phyloP scores from a whole-genome alignment of 64 coral and sea anemone species.

The Dendrophyllia cribrosa region DNA sequence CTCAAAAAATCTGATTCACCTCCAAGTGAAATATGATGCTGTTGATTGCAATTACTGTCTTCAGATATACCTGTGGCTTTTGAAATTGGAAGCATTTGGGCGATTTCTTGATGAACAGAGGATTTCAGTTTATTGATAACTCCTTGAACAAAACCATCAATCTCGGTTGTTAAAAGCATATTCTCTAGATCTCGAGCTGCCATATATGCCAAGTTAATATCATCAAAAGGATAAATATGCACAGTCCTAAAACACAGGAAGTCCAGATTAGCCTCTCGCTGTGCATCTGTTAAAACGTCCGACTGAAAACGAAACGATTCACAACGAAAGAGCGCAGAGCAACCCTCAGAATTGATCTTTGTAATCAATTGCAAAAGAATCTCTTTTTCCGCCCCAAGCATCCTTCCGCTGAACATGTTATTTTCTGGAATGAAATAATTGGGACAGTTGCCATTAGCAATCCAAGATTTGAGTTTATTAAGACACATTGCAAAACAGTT shows the following conservation, averaged over 20 bases:
- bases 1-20: background rate
- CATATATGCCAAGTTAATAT: background rate
- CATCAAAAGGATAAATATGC: constrained; percentile 51
- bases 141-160: background rate
- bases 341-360: constrained; percentile 20
- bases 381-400: background rate
- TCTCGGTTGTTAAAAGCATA: background rate
- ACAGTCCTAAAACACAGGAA: constrained; percentile 22
- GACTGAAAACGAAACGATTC: background rate
- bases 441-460: constrained; percentile 10
- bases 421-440: constrained; percentile 30
- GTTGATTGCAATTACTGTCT: background rate
- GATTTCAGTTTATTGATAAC: constrained; percentile 30
- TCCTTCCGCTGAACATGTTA: constrained; percentile 42
- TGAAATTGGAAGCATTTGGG: background rate
- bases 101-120: constrained; percentile 20
- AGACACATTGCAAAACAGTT: constrained; percentile 20
- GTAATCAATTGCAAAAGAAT: background rate
- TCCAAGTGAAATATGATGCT: background rate
- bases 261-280: constrained; percentile 51
- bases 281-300: background rate
- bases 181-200: constrained; percentile 10
- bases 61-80: background rate
- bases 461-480: background rate
- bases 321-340: background rate